Conservation (phyloP, 2,113 vertebrate species). For the Spermophilus dauricus region DNA sequence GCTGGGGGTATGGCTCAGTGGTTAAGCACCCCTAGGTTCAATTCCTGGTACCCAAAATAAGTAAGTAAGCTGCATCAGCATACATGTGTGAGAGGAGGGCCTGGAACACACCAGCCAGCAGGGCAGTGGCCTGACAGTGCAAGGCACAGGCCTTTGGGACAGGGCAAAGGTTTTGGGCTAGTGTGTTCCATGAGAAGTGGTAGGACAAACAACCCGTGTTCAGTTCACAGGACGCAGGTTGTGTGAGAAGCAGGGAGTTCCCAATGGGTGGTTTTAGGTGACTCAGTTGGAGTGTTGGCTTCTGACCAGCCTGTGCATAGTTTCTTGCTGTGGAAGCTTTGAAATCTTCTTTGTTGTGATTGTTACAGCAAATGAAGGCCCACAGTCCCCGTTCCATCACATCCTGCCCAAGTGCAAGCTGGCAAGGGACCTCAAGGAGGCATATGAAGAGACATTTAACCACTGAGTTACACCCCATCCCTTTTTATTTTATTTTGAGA, state of each 20-base stretch:
- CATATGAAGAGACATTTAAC: slow-evolving; percentile 89
- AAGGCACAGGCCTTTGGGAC: background rate
- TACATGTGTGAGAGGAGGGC: background rate
- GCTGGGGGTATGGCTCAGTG: too few species aligned
- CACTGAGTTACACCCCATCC: background rate
- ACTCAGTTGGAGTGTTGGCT: background rate
- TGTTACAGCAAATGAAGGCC: slow-evolving; percentile 90
- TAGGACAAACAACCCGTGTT: too few species aligned
- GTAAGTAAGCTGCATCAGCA: background rate
- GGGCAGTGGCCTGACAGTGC: too few species aligned
- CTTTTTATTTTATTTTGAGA: background rate
- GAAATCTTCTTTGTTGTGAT: slow-evolving; percentile 68
- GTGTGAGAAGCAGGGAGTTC: too few species aligned
- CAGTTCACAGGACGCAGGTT: too few species aligned
- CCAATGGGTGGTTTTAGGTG: background rate
- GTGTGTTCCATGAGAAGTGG: too few species aligned
- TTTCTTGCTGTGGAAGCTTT: slow-evolving; percentile 65
- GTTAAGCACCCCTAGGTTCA: background rate
- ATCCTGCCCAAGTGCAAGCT: slow-evolving; percentile 99
- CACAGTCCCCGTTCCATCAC: slow-evolving; percentile 97
- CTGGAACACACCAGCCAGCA: too few species aligned
- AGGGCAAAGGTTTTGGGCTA: too few species aligned
- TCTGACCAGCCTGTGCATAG: background rate
- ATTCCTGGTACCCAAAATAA: too few species aligned
- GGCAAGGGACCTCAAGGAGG: slow-evolving; percentile 97